Percentiles rank a stretch among this genome's conserved stretches.
phyloP scores from a whole-genome alignment of 2,113 vertebrate genomes.

The Malurus alboscapulatus region DNA sequence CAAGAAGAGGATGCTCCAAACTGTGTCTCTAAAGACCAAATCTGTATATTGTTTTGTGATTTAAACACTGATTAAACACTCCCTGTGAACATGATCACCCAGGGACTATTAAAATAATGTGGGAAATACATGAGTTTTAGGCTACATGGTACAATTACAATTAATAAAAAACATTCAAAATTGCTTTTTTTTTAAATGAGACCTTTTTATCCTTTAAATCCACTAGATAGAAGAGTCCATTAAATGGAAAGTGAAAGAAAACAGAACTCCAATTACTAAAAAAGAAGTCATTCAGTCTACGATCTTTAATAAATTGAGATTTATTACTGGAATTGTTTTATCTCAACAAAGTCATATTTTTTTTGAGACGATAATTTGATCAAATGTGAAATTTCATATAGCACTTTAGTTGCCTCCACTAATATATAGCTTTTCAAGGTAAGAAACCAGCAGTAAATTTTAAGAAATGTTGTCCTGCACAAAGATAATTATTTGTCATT shows the following conservation, averaged over 20 bases:
- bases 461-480: background rate
- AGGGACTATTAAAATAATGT: background rate
- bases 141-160: background rate
- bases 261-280: background rate
- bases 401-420: background rate
- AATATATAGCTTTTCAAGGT: background rate
- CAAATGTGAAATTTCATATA: background rate
- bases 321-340: background rate
- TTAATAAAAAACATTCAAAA: background rate
- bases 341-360: background rate
- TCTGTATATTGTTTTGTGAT: background rate
- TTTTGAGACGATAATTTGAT: background rate
- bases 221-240: background rate
- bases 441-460: background rate
- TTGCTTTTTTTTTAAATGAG: background rate
- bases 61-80: background rate
- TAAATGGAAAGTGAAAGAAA: background rate
- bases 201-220: background rate
- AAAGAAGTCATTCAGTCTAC: background rate
- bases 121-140: background rate
- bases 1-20: background rate
- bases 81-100: background rate
- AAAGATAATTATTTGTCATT: background rate
- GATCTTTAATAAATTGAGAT: background rate
- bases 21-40: background rate